These are phyloP conservation scores for Drosophila rubida DNA, from an alignment of 2,888 invertebrate genomes.

Conservation along the genomic window DNA sequence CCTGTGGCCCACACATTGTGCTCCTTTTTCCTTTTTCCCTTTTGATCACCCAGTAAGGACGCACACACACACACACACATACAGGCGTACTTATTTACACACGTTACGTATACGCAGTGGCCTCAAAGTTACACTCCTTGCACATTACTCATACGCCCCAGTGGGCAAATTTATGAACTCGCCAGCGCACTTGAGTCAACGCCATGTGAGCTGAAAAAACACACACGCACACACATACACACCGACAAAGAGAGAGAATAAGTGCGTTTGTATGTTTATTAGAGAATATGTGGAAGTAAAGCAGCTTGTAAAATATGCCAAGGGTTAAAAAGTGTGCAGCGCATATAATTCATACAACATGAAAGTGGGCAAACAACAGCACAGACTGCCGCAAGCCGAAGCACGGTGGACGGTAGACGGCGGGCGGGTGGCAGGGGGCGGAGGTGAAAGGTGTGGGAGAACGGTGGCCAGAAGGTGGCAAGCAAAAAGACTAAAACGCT, in stretches of 20 bases:
- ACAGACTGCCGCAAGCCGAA: slow-evolving; percentile 8
- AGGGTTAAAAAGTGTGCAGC: slow-evolving; percentile 79
- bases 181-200: slow-evolving; percentile 74
- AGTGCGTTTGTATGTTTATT: slow-evolving; percentile 78
- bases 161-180: slow-evolving; percentile 81
- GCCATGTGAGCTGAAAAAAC: slow-evolving; percentile 58
- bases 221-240: slow-evolving; percentile 23
- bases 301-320: slow-evolving; percentile 81
- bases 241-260: slow-evolving; percentile 49
- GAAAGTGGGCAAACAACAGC: slow-evolving; percentile 56
- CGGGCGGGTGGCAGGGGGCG: too few species aligned
- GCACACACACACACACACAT: slow-evolving; percentile 7
- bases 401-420: neutral
- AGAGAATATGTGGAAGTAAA: slow-evolving; percentile 60
- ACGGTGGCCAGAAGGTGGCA: neutral
- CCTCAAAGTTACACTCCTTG: slow-evolving; percentile 64
- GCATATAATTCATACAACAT: slow-evolving; percentile 74
- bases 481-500: slow-evolving; percentile 52
- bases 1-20: slow-evolving; percentile 55
- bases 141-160: slow-evolving; percentile 80
- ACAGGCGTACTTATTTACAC: neutral
- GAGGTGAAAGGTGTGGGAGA: neutral
- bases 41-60: slow-evolving; percentile 40
- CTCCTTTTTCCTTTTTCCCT: slow-evolving; percentile 42
- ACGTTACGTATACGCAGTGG: slow-evolving; percentile 2